A percentile compares a stretch with the other conserved stretches of the same genome.
phyloP scores from a whole-genome alignment of 1,140 invertebrate genomes.

The Euura saliciscinereae region DNA sequence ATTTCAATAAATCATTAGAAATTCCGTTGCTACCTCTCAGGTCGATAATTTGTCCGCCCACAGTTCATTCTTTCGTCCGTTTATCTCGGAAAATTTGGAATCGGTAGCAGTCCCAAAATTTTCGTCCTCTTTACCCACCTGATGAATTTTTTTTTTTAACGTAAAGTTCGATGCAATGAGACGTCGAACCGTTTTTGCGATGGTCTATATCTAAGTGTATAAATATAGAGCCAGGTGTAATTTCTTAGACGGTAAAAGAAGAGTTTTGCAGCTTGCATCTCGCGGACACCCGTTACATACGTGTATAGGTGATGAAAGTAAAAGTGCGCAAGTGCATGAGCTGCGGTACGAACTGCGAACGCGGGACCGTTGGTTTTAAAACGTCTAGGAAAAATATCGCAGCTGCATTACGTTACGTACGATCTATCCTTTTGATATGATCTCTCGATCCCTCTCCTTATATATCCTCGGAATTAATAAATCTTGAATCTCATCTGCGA shows the following conservation, averaged over 20 bases:
- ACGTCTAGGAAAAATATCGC: slow-evolving; percentile 41
- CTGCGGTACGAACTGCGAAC: not conserved
- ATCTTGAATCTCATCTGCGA: too few species aligned
- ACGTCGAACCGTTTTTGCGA: too few species aligned
- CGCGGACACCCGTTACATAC: too few species aligned
- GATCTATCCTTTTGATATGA: not conserved
- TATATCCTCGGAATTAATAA: too few species aligned
- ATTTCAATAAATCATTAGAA: slow-evolving; percentile 39
- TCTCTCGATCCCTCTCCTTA: not conserved
- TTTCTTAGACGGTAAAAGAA: too few species aligned
- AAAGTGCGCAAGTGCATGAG: not conserved
- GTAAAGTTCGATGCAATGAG: too few species aligned
- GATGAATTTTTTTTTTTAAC: too few species aligned
- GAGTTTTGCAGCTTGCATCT: too few species aligned
- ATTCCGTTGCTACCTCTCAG: slow-evolving; percentile 35
- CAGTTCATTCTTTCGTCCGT: not conserved
- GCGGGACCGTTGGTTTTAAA: slow-evolving; percentile 8
- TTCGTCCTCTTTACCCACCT: too few species aligned
- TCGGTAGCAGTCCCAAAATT: not conserved
- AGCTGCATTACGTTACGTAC: slow-evolving; percentile 31
- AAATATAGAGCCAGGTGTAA: too few species aligned
- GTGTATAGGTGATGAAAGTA: not conserved
- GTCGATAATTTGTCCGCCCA: slow-evolving; percentile 43
- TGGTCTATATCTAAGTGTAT: too few species aligned
- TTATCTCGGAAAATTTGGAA: not conserved